phyloP scores from a whole-genome alignment of 2,797 vertebrate genomes.

The Etheostoma nigrum region DNA sequence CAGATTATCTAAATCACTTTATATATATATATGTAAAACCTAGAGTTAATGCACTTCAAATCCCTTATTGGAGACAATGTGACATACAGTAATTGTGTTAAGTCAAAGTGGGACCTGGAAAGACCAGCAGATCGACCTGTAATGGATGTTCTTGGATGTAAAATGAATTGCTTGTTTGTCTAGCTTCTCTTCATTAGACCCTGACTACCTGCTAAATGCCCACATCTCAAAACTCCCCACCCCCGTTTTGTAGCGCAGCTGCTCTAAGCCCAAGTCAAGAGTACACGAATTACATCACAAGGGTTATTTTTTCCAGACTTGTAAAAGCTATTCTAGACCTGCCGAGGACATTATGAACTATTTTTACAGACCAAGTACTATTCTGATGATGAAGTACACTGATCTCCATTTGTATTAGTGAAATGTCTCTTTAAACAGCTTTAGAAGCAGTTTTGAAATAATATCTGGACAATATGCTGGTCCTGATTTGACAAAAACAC shows the following conservation, averaged over 20 bases:
- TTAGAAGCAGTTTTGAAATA: background rate
- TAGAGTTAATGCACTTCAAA: too few species aligned
- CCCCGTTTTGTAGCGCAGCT: background rate
- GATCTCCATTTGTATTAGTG: background rate
- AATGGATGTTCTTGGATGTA: too few species aligned
- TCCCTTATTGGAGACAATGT: too few species aligned
- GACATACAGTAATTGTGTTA: too few species aligned
- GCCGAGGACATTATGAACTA: background rate
- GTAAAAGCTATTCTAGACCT: background rate
- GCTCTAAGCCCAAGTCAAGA: too few species aligned
- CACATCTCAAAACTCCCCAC: background rate
- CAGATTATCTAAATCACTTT: background rate
- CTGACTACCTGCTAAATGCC: background rate
- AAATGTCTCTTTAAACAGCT: constrained; percentile 1
- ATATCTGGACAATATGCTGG: background rate
- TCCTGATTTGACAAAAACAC: background rate
- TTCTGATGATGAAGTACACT: background rate
- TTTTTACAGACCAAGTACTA: too few species aligned
- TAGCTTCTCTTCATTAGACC: background rate
- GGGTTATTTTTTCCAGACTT: background rate
- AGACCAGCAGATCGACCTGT: background rate
- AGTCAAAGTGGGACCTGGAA: too few species aligned
- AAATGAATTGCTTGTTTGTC: background rate
- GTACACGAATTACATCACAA: background rate
- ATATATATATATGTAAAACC: too few species aligned